phyloP scores from a whole-genome alignment of 2,113 vertebrate genomes.

The Calyptommatus sinebrachiatus region DNA sequence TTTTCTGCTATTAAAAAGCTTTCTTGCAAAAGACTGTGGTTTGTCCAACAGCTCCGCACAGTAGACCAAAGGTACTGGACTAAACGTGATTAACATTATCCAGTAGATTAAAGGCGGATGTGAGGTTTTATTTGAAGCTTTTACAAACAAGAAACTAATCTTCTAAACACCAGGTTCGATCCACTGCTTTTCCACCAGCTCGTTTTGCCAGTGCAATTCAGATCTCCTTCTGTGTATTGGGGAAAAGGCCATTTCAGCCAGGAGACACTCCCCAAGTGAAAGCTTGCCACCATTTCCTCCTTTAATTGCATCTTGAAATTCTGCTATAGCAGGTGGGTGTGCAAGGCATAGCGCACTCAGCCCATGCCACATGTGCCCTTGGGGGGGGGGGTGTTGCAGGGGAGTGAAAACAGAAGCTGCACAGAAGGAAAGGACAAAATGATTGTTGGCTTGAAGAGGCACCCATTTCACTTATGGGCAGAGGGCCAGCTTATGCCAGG shows the following conservation, averaged over 20 bases:
- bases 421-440: conserved; percentile 75
- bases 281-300: conserved; percentile 21
- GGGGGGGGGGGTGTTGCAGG: background rate
- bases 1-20: background rate
- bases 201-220: background rate
- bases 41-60: background rate
- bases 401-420: conserved; percentile 69
- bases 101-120: background rate
- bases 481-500: conserved; percentile 84
- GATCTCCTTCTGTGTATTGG: background rate
- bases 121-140: background rate
- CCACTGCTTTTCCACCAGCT: background rate
- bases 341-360: conserved; percentile 54
- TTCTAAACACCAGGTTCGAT: background rate
- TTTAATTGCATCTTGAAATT: conserved; percentile 47
- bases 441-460: conserved; percentile 79
- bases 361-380: conserved; percentile 72
- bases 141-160: background rate
- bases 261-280: conserved; percentile 30
- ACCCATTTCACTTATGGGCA: conserved; percentile 81
- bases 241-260: conserved; percentile 33
- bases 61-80: background rate
- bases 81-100: background rate
- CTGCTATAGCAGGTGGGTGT: conserved; percentile 64
- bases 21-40: background rate